phyloP scores from a whole-genome alignment of 1,140 invertebrate genomes.

The Micrasema minimum region DNA sequence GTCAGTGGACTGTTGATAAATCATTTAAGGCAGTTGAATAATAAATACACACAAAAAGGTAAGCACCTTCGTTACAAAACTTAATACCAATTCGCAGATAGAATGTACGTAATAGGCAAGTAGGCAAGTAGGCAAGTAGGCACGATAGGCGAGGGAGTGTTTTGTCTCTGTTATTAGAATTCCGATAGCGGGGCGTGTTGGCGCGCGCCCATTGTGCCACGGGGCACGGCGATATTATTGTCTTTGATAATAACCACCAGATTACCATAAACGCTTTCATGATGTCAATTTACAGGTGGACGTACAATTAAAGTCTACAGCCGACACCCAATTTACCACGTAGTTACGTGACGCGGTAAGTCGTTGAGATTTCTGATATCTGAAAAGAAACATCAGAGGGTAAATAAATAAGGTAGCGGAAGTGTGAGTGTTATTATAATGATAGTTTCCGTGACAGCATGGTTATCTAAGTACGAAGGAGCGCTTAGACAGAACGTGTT shows the following conservation, averaged over 20 bases:
- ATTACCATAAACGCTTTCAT: slow-evolving; percentile 23
- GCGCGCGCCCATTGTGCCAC: slow-evolving; percentile 26
- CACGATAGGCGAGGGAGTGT: too few relatives aligned
- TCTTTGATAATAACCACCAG: slow-evolving; percentile 14
- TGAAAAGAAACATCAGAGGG: slow-evolving; percentile 13
- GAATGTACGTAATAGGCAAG: too few relatives aligned
- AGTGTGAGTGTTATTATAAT: neutral
- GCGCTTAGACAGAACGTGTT: too few relatives aligned
- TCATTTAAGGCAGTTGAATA: too few relatives aligned
- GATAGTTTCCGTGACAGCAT: neutral
- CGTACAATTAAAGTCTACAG: neutral
- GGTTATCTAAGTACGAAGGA: slow-evolving; percentile 1
- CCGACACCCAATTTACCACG: slow-evolving; percentile 16
- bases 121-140: neutral
- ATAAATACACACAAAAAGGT: too few relatives aligned
- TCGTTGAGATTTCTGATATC: neutral
- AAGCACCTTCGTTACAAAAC: too few relatives aligned
- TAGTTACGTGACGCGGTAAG: slow-evolving; percentile 10
- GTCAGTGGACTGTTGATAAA: too few relatives aligned
- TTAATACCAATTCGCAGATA: too few relatives aligned
- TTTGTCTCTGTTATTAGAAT: too few relatives aligned
- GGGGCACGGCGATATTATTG: slow-evolving; percentile 17
- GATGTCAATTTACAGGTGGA: slow-evolving; percentile 24
- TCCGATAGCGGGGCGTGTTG: slow-evolving; percentile 24
- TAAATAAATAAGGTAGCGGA: slow-evolving; percentile 3